Conservation (phyloP, 2,797 vertebrate species). For the Pitangus sulphuratus region DNA sequence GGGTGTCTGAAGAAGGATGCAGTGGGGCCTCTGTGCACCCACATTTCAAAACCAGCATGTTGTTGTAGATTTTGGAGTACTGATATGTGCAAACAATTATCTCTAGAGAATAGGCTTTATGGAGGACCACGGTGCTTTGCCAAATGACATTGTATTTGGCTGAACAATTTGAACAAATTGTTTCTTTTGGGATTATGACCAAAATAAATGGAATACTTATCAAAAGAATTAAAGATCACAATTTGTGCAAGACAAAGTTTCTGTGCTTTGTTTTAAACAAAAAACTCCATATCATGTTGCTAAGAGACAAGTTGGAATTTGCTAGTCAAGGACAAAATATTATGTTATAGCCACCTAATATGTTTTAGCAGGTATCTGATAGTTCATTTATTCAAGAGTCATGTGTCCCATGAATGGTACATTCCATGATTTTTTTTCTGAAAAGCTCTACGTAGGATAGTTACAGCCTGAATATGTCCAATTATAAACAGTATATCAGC, state of each 20-base stretch:
- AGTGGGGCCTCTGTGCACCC: background rate
- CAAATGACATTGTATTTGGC: slow-evolving; percentile 42
- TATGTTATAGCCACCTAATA: background rate
- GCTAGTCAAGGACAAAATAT: background rate
- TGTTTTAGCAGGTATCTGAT: background rate
- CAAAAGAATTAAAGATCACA: slow-evolving; percentile 24
- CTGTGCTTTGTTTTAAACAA: slow-evolving; percentile 14
- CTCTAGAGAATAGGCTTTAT: background rate
- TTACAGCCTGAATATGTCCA: background rate
- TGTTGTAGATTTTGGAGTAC: background rate
- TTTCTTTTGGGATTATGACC: slow-evolving; percentile 37
- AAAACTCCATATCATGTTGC: background rate
- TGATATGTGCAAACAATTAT: background rate
- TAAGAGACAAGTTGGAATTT: slow-evolving; percentile 3
- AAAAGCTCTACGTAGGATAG: background rate
- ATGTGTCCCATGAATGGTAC: background rate
- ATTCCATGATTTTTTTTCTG: background rate
- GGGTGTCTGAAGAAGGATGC: background rate
- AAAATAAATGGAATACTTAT: slow-evolving; percentile 44
- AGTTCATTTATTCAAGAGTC: background rate
- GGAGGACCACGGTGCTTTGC: background rate
- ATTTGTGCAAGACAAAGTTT: slow-evolving; percentile 2
- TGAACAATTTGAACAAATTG: slow-evolving; percentile 23
- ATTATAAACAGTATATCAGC: background rate
- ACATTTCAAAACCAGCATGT: background rate